Evolutionary conservation across 2,888 invertebrate species (phyloP).

Genomic region (Scrobipalpa atriplicella): DNA sequence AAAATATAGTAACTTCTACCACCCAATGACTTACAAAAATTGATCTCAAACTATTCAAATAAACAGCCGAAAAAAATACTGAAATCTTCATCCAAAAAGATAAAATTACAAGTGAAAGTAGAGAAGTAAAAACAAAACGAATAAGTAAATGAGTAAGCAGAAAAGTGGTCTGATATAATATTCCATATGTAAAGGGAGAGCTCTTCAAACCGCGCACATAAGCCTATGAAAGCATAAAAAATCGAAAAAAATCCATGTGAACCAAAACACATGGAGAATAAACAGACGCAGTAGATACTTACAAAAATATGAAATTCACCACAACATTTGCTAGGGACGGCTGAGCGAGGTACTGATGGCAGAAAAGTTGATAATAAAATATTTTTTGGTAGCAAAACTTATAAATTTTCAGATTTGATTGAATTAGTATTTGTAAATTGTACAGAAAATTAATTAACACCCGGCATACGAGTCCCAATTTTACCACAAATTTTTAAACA

Average conservation of each 20-base stretch:
- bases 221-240: constrained; percentile 81
- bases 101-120: neutral
- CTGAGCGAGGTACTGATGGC: constrained; percentile 57
- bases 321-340: constrained; percentile 80
- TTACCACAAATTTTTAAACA: no score
- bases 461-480: no score
- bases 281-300: constrained; percentile 82
- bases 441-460: no score
- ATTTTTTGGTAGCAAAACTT: no score
- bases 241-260: constrained; percentile 79
- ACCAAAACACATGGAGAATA: constrained; percentile 82
- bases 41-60: no score
- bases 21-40: no score
- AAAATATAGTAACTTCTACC: no score
- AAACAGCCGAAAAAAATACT: neutral
- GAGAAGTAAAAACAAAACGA: constrained; percentile 25
- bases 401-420: no score
- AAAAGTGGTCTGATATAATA: constrained; percentile 71
- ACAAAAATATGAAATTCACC: constrained; percentile 84
- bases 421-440: no score
- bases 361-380: constrained; percentile 39
- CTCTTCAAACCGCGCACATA: constrained; percentile 70
- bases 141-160: constrained; percentile 63
- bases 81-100: neutral
- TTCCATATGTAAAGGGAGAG: constrained; percentile 66